These are phyloP conservation scores for Megaceryle alcyon DNA, from an alignment of 2,797 vertebrate genomes.

Conservation along the genomic window DNA sequence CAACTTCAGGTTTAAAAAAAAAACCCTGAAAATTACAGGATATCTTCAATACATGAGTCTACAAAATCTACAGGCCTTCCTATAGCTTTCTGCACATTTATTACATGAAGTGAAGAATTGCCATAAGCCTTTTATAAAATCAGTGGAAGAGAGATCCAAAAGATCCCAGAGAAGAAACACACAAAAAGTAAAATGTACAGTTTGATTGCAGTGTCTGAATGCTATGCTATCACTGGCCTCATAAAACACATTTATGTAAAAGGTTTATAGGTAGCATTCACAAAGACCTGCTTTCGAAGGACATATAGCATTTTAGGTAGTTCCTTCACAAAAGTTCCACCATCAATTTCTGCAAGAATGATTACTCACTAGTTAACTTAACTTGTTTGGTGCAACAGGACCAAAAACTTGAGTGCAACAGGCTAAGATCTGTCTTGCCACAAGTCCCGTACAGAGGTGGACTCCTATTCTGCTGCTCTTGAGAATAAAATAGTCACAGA, in stretches of 20 bases:
- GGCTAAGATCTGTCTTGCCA: neutral
- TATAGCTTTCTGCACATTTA: neutral
- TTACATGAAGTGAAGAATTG: neutral
- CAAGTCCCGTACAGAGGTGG: neutral
- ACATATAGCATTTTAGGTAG: neutral
- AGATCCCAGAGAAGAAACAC: neutral
- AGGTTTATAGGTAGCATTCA: neutral
- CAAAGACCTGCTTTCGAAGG: neutral
- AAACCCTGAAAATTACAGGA: neutral
- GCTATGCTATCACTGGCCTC: neutral
- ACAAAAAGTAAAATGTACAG: neutral
- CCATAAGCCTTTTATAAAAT: neutral
- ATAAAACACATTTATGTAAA: neutral
- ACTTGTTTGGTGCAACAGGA: neutral
- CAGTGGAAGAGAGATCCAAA: neutral
- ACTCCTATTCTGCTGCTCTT: neutral
- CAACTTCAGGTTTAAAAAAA: neutral
- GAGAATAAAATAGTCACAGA: neutral
- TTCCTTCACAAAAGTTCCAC: neutral
- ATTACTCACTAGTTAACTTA: neutral
- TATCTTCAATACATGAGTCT: neutral
- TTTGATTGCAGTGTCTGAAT: neutral
- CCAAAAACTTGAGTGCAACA: neutral
- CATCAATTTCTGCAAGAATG: neutral
- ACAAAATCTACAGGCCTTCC: neutral